A percentile compares a stretch with the other conserved stretches of the same genome.
These are phyloP conservation scores for Megaustenia siamemsis DNA, from an alignment of 2,888 invertebrate genomes.

Conservation along the genomic window DNA sequence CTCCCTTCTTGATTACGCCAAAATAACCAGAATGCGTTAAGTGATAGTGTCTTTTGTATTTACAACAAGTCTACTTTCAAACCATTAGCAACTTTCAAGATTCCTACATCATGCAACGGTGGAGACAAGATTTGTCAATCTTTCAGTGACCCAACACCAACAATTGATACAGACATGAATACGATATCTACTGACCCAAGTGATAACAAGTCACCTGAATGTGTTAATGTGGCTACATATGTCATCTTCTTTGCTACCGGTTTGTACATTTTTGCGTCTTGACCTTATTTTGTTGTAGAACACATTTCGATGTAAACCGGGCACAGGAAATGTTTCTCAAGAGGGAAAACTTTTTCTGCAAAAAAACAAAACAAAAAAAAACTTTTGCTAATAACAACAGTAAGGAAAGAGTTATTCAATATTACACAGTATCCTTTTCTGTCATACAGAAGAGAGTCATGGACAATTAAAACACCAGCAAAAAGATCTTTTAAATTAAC, in stretches of 20 bases:
- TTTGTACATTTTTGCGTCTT: neutral
- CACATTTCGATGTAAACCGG: too few relatives aligned
- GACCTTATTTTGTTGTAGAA: too few relatives aligned
- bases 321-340: too few relatives aligned
- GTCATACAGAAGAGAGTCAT: too few relatives aligned
- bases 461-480: too few relatives aligned
- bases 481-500: too few relatives aligned
- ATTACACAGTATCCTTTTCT: too few relatives aligned
- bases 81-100: neutral
- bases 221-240: neutral
- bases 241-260: neutral
- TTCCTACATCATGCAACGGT: neutral
- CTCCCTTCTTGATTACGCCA: slow-evolving; percentile 11
- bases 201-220: neutral
- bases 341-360: too few relatives aligned
- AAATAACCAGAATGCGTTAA: neutral
- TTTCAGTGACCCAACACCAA: neutral
- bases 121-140: neutral
- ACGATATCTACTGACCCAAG: neutral
- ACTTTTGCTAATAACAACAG: too few relatives aligned
- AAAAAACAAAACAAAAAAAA: too few relatives aligned
- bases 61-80: neutral
- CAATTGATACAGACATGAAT: neutral
- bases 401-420: too few relatives aligned
- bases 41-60: slow-evolving; percentile 17